Base-by-base conservation (phyloP, 2,113 vertebrate species). In the Anthoscopus minutus region DNA sequence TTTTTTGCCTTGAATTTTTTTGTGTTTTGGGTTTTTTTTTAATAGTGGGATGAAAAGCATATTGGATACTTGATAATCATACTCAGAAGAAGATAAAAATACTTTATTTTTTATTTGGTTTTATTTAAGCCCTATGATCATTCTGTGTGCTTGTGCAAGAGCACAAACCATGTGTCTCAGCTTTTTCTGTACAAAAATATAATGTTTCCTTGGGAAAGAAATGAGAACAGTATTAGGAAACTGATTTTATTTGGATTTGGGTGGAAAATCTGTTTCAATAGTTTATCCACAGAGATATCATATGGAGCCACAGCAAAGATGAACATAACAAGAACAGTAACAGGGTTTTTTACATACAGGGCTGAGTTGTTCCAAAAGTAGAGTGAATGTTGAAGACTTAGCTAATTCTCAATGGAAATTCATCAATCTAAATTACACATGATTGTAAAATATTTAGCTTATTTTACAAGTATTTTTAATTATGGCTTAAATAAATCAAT, bases 131-230 rank as follows among this genome's bases (percentile, higher is more conserved):
- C 8, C 15, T 48, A 9, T 77, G 20, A n/a, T 57, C 27, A 47
- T 51, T 9, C 48, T 30, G 3, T 0, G 0, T 58, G 15, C 33
- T 16, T 72, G 7, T 9, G 1, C 28, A 94, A 93, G 50, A 73
- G 13, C 30, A 35, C 22, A 4, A 90, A 23, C 38, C 20, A 9
- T 22, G 7, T 42, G 27, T 85, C 37, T 85, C 37, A 79, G 50
- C 2, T 37, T 88, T 71, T 76, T 61, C 37, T 80, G 16, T 14
- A 57, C 2, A 3, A 69, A 6, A 35, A 60, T 60, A 22, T 17
- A 53, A 72, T 16, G 3, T 35, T 72, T 72, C 31, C 15, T 61
- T 44, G 12, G 7, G 44, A 85, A 69, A 73, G 5, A 58, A 28
- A 45, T 73, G 25, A 86, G n/a, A 83, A 62, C 3, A 50, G 9